These are phyloP conservation scores for Rhabdornis inornatus DNA, from an alignment of 2,113 vertebrate genomes.

Conservation along the genomic window DNA sequence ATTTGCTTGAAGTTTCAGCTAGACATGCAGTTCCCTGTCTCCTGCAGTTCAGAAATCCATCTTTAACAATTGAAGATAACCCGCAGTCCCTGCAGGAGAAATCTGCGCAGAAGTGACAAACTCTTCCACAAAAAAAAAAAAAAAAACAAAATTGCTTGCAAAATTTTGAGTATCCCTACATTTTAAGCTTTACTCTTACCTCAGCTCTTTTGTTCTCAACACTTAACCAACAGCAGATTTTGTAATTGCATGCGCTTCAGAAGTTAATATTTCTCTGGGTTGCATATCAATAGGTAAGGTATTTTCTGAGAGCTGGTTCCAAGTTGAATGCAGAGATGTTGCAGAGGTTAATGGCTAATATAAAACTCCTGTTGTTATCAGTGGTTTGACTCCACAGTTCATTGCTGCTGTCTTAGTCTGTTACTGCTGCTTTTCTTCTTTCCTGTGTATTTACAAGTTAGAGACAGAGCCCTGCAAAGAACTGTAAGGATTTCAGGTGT, in stretches of 20 bases:
- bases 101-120: not conserved
- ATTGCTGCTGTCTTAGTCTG: slow-evolving; percentile 8
- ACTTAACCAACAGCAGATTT: not conserved
- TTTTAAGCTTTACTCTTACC: not conserved
- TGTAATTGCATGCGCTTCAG: not conserved
- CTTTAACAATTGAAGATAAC: not conserved
- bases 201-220: not conserved
- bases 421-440: slow-evolving; percentile 1
- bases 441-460: not conserved
- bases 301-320: not conserved
- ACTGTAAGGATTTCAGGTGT: not conserved
- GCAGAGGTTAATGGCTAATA: slow-evolving; percentile 38
- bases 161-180: not conserved
- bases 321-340: not conserved
- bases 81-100: not conserved
- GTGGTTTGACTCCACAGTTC: slow-evolving; percentile 19
- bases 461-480: not conserved
- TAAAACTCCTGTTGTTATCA: slow-evolving; percentile 38
- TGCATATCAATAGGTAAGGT: not conserved
- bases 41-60: slow-evolving; percentile 2
- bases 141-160: not conserved
- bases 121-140: not conserved
- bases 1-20: not conserved
- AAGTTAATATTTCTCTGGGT: not conserved
- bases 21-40: not conserved